These are phyloP conservation scores for Armadillidium nasatum DNA, from an alignment of 1,140 invertebrate species.

Conservation along the genomic window DNA sequence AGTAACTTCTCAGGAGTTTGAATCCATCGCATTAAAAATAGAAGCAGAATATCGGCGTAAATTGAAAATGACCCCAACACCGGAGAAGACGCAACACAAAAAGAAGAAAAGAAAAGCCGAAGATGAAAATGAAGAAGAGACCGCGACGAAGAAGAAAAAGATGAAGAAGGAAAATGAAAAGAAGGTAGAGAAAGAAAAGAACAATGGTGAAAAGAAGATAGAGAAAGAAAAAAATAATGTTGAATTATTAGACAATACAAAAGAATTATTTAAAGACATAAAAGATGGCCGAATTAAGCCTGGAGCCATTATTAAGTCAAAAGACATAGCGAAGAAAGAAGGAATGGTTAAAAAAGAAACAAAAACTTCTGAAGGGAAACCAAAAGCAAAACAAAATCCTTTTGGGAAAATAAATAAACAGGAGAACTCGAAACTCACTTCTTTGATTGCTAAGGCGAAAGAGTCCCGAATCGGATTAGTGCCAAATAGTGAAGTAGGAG, in stretches of 20 bases:
- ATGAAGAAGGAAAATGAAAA: constrained; percentile 33
- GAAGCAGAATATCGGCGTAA: constrained; percentile 50
- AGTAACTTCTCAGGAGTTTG: constrained; percentile 54
- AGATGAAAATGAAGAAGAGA: constrained; percentile 43
- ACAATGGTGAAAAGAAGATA: no score
- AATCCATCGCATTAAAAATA: constrained; percentile 48
- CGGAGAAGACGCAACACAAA: constrained; percentile 45
- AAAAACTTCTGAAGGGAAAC: constrained; percentile 39
- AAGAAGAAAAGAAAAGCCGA: constrained; percentile 42
- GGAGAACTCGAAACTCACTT: constrained; percentile 40
- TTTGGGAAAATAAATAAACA: constrained; percentile 44
- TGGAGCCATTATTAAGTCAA: constrained; percentile 43
- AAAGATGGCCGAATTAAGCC: constrained; percentile 43
- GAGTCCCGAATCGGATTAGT: constrained; percentile 41
- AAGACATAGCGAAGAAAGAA: constrained; percentile 43
- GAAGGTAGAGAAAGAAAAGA: constrained; percentile 35
- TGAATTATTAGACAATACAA: constrained; percentile 38
- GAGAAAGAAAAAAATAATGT: constrained; percentile 39
- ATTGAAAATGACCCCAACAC: constrained; percentile 47
- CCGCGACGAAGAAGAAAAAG: constrained; percentile 34
- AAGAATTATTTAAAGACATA: constrained; percentile 43
- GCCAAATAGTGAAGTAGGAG: constrained; percentile 42
- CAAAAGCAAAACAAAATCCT: constrained; percentile 39
- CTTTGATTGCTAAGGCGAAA: constrained; percentile 43
- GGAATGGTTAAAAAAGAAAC: constrained; percentile 43